Base-by-base conservation (phyloP, 1,140 invertebrate species). In the Cotesia typhae region DNA sequence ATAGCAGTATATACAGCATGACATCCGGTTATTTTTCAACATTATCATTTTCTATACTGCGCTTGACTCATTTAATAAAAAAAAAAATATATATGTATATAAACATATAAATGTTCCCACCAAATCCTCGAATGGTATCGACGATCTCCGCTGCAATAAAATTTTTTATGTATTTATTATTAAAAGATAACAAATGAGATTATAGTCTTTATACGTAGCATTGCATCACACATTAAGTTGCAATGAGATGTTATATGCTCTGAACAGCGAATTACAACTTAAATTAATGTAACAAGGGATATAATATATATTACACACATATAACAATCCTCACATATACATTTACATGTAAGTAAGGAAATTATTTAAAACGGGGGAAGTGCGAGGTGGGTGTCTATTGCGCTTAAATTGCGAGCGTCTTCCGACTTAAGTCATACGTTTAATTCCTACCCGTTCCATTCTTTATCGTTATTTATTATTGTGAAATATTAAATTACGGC, bases 101-200 rank as follows among this genome's bases (percentile, higher is more conserved):
- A 28, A 28, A 28, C 28, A 28, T 28, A 28, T 28, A 28, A 28
- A 28, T 28, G 28, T 28, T 47, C 63, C 37, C 28, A 52, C 28
- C 51, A 28, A 28, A 28, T 28, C 20, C 4, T 10, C 41, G 9
- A 41, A 1, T 41, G 41, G 2, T 73, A 38, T 73, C 68, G 47
- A 67, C 68, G 73, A 73, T 77, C 70, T 71, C 74, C 74, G 72
- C 64, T 75, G 74, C 75, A 77, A 78, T 81, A 81, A 81, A 81
- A 79, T 74, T 83, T 80, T 59, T 84, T 82, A 81, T 81, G 74
- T 79, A 79, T 82, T 80, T 78, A 79, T 82, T 81, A 80, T 81
- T 77, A 79, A 73, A 74, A 80, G 78, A 81, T 81, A 81, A 81
- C 77, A 78, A 80, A 77, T 75, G 76, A 77, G 72, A 75, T 77